Percentiles rank a stretch among this genome's conserved stretches.
Conservation (phyloP, 2,888 invertebrate species). For the Phalera bucephala region DNA sequence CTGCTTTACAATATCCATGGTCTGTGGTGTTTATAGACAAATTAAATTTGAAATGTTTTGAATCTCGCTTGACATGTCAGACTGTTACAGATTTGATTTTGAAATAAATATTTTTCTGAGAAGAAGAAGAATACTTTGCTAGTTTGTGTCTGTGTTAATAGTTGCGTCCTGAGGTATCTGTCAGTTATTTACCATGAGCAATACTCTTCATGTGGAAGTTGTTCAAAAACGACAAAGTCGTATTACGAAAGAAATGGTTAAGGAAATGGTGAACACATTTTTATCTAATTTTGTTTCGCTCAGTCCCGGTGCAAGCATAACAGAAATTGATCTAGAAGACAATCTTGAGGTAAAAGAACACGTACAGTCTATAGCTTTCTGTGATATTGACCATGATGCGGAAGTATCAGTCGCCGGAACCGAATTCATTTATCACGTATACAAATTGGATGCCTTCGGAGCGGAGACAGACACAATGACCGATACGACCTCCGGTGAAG, state of each 20-base stretch:
- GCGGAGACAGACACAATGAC: conserved; percentile 66
- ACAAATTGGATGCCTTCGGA: conserved; percentile 54
- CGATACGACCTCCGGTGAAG: conserved; percentile 73
- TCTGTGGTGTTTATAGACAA: no score
- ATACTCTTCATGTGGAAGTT: conserved; percentile 63
- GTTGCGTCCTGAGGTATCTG: no score
- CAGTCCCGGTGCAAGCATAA: conserved; percentile 53
- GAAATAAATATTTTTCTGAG: no score
- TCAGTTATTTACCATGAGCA: conserved; percentile 42
- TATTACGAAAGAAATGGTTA: conserved; percentile 50
- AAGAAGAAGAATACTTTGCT: no score
- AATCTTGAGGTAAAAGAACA: conserved; percentile 51
- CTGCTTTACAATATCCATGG: no score
- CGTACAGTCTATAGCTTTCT: conserved; percentile 58
- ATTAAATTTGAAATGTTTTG: no score
- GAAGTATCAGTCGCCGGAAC: conserved; percentile 45
- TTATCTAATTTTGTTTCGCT: conserved; percentile 51
- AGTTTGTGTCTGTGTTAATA: no score
- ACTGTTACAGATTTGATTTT: no score
- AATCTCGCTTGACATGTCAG: no score
- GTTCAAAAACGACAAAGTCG: conserved; percentile 60
- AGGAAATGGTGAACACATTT: conserved; percentile 50
- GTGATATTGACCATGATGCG: conserved; percentile 57
- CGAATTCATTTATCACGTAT: conserved; percentile 56
- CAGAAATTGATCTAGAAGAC: conserved; percentile 47